Conservation (phyloP, 2,888 invertebrate genomes). For the Pecten maximus region DNA sequence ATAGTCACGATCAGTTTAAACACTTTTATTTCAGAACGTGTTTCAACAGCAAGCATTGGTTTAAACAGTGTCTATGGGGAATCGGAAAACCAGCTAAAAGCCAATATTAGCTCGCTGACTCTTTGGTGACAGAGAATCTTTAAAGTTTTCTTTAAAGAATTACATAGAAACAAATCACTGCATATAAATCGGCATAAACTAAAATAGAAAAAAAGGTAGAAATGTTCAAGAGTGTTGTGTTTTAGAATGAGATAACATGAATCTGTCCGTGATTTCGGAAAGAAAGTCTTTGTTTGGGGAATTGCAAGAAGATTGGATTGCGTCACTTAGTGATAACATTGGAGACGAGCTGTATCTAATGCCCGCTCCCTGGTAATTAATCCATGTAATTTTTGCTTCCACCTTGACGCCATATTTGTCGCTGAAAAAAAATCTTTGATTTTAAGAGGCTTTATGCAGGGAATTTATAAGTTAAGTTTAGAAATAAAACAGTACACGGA, state of each 20-base stretch:
- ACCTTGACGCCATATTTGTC: constrained; percentile 32
- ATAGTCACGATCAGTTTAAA: no score
- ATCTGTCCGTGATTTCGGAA: not conserved
- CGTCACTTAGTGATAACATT: not conserved
- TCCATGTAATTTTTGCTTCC: not conserved
- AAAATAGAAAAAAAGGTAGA: no score
- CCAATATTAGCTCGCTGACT: no score
- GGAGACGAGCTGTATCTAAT: not conserved
- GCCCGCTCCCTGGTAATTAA: not conserved
- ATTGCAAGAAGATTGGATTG: not conserved
- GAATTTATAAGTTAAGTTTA: not conserved
- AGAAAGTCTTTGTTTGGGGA: not conserved
- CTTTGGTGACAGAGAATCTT: no score
- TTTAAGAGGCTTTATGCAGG: not conserved
- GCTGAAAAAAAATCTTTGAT: not conserved
- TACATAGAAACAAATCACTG: no score
- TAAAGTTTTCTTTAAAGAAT: no score
- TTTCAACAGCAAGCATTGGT: no score
- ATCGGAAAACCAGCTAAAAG: no score
- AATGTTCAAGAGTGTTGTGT: no score
- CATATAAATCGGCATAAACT: no score
- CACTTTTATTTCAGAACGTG: no score
- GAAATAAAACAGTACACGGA: not conserved
- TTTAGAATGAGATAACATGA: not conserved
- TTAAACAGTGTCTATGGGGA: no score